Percentiles rank a stretch among this genome's conserved stretches.
phyloP scores from a whole-genome alignment of 2,113 vertebrate genomes.

The Phodopus roborovskii region DNA sequence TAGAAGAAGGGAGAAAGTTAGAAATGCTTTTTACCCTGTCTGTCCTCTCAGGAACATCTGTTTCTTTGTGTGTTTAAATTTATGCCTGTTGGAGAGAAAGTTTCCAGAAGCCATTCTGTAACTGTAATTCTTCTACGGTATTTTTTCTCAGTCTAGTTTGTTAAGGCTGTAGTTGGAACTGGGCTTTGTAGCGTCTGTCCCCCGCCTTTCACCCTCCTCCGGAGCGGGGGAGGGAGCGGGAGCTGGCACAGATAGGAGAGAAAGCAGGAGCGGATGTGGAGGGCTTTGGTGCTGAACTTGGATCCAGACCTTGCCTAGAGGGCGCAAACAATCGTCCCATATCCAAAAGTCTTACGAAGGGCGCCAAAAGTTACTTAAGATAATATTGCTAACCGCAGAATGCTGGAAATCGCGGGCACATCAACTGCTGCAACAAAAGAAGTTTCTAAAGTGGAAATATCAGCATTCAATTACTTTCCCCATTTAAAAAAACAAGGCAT shows the following conservation, averaged over 20 bases:
- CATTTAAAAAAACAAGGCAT: background rate
- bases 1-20: slow-evolving; percentile 58
- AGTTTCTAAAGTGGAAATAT: slow-evolving; percentile 77
- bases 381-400: slow-evolving; percentile 87
- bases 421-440: slow-evolving; percentile 76
- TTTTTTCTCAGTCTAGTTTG: slow-evolving; percentile 79
- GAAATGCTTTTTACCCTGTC: slow-evolving; percentile 70
- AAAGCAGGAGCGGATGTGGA: slow-evolving; percentile 81
- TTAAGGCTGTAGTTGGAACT: slow-evolving; percentile 74
- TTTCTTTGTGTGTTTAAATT: slow-evolving; percentile 79
- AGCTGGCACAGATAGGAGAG: slow-evolving; percentile 75
- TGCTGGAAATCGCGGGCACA: slow-evolving; percentile 83
- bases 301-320: slow-evolving; percentile 87
- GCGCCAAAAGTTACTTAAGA: slow-evolving; percentile 89
- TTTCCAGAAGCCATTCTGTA: slow-evolving; percentile 80
- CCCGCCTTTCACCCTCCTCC: slow-evolving; percentile 21
- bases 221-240: slow-evolving; percentile 66
- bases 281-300: slow-evolving; percentile 85
- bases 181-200: slow-evolving; percentile 74
- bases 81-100: slow-evolving; percentile 80
- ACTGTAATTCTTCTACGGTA: slow-evolving; percentile 82
- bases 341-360: slow-evolving; percentile 88
- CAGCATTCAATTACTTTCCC: slow-evolving; percentile 71
- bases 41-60: slow-evolving; percentile 76
- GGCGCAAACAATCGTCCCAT: slow-evolving; percentile 88